A percentile compares a stretch with the other conserved stretches of the same genome.
phyloP scores from a whole-genome alignment of 2,888 invertebrate genomes.

The Drosophila peninsularis region DNA sequence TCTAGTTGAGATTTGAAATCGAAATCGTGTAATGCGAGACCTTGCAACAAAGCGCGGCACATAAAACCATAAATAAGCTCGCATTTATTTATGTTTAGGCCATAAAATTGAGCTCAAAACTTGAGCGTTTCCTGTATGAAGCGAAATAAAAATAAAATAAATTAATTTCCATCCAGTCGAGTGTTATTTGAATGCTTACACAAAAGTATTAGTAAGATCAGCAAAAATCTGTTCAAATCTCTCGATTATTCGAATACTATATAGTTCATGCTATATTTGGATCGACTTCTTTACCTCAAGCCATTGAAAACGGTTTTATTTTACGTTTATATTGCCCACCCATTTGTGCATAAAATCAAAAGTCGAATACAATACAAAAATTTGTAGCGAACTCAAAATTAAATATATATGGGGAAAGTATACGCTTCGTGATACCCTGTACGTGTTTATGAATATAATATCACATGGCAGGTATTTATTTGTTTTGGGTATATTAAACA shows the following conservation, averaged over 20 bases:
- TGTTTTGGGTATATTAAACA: too few species aligned
- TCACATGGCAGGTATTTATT: background rate
- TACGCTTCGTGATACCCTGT: conserved; percentile 5
- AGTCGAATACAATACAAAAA: conserved; percentile 38
- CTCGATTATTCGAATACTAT: conserved; percentile 13
- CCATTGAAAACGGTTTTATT: conserved; percentile 14
- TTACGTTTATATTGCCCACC: conserved; percentile 21
- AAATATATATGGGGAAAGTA: background rate
- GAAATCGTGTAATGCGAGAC: conserved; percentile 65
- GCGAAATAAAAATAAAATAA: background rate
- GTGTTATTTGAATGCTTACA: conserved; percentile 4
- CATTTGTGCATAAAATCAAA: conserved; percentile 64
- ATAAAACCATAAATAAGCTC: conserved; percentile 55
- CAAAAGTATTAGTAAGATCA: conserved; percentile 4
- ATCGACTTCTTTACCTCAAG: background rate
- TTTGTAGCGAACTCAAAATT: conserved; percentile 10
- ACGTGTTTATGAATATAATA: background rate
- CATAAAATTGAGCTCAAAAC: conserved; percentile 55
- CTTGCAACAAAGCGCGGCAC: conserved; percentile 33
- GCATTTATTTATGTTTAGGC: conserved; percentile 59
- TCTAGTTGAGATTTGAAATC: conserved; percentile 28
- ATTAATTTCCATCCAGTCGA: background rate
- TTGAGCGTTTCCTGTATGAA: conserved; percentile 57
- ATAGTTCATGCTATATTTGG: background rate
- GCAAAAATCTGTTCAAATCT: conserved; percentile 14